Evolutionary conservation across 2,888 invertebrate species (phyloP).

Genomic region (Eupithecia exiguata): DNA sequence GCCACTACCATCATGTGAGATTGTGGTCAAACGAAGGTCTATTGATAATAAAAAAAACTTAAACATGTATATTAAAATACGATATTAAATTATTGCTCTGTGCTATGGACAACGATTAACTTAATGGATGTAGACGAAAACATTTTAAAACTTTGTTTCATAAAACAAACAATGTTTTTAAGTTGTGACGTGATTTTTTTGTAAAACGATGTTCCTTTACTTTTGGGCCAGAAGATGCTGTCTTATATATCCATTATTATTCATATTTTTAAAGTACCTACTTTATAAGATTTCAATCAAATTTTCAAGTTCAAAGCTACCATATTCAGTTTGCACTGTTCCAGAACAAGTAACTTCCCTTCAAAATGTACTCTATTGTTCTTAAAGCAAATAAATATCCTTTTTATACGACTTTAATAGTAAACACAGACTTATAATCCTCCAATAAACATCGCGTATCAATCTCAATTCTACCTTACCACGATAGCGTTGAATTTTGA

Average conservation of each 20-base stretch:
- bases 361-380: constrained; percentile 66
- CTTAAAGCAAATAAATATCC: constrained; percentile 65
- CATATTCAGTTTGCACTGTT: constrained; percentile 22
- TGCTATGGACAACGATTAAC: background rate
- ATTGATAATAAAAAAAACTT: background rate
- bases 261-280: background rate
- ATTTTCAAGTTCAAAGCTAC: constrained; percentile 27
- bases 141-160: background rate
- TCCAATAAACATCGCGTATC: constrained; percentile 24
- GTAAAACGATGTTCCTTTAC: too few species aligned
- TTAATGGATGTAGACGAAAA: background rate
- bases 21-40: background rate
- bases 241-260: too few species aligned
- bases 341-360: constrained; percentile 68
- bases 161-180: background rate
- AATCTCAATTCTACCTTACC: constrained; percentile 12
- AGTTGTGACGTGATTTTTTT: background rate
- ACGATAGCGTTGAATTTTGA: constrained; percentile 8
- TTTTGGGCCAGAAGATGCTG: too few species aligned
- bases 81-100: background rate
- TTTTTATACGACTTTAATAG: constrained; percentile 63
- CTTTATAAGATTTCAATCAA: background rate
- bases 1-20: background rate
- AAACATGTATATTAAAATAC: background rate
- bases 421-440: constrained; percentile 65